Base-by-base conservation (phyloP, 1,140 invertebrate species). In the Homalodisca vitripennis region DNA sequence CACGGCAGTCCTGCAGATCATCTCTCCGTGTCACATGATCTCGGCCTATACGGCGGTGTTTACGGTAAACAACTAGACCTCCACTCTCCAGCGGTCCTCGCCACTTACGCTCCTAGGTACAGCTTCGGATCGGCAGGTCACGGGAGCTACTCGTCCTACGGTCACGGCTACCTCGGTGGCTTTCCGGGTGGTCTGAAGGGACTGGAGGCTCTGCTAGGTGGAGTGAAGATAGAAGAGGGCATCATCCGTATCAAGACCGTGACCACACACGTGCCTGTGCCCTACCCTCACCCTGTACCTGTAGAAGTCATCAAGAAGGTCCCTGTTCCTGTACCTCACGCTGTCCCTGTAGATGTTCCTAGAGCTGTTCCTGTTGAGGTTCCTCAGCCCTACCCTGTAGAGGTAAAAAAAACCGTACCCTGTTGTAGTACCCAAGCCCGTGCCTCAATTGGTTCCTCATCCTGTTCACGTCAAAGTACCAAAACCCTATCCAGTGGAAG, bases 271-370 rank as follows among this genome's bases (percentile, higher is more conserved):
- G 55, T 60, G 2, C 55, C 55, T 12, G 55, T 60, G 12, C 55
- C 55, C 26, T 22, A 27, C 14, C 55, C 55, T 27, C 55, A 60
- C 27, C 55, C 55, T 2, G 55, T 60, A 13, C 55, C 55, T 60
- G 55, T 60, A 29, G 55, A 60, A n/a, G 55, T 60, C 55, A 60
- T 60, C 55, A 60, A 60, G 55, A 60, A 60, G 27, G 55, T 60
- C 2, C 55, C 55, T 27, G 55, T 60, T 2, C 24, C 22, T 13
- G 26, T 60, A 2, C 55, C 2, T 24, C 24, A 60, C 6, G 22
- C 22, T 27, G 55, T 60, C 3, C 55, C 55, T 13, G 55, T 60
- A 6, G 55, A 60, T 29, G 55, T 60, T 10, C 55, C 55, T 27
- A 60, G 55, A 60, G 55, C 55, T 3, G 55, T 60, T 10, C 26